Evolutionary conservation across 2,113 vertebrate species (phyloP).

Genomic region (Carassius carassius): DNA sequence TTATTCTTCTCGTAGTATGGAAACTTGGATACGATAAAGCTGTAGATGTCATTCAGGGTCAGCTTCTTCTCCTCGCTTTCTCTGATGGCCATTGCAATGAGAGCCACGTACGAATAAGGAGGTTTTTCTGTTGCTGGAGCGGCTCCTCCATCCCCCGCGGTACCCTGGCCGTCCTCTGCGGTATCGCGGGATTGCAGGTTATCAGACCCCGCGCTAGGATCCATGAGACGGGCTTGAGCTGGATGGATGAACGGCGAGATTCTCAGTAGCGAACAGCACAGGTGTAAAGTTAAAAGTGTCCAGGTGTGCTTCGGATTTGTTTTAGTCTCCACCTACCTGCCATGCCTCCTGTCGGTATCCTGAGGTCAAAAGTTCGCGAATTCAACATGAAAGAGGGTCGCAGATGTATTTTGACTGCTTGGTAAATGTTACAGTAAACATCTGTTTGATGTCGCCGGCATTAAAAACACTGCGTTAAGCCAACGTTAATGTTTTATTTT

Average conservation of each 20-base stretch:
- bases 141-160: not conserved
- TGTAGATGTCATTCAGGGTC: slow-evolving; percentile 81
- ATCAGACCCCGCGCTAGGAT: not conserved
- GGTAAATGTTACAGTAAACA: not conserved
- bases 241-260: not conserved
- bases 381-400: slow-evolving; percentile 53
- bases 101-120: slow-evolving; percentile 81
- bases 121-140: slow-evolving; percentile 66
- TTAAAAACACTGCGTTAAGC: not conserved
- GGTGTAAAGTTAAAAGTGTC: not conserved
- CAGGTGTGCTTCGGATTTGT: slow-evolving; percentile 47
- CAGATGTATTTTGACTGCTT: slow-evolving; percentile 14
- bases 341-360: slow-evolving; percentile 38
- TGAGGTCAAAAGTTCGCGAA: not conserved
- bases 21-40: slow-evolving; percentile 77
- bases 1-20: slow-evolving; percentile 78
- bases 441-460: slow-evolving; percentile 21
- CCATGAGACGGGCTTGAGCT: slow-evolving; percentile 2
- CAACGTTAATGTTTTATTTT: not conserved
- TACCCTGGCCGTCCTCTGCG: not conserved
- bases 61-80: slow-evolving; percentile 73
- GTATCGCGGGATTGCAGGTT: slow-evolving; percentile 18
- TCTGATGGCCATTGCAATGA: slow-evolving; percentile 84
- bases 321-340: slow-evolving; percentile 50
- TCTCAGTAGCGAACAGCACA: not conserved